Conservation (phyloP, 2,113 vertebrate genomes). For the Trinectes maculatus region DNA sequence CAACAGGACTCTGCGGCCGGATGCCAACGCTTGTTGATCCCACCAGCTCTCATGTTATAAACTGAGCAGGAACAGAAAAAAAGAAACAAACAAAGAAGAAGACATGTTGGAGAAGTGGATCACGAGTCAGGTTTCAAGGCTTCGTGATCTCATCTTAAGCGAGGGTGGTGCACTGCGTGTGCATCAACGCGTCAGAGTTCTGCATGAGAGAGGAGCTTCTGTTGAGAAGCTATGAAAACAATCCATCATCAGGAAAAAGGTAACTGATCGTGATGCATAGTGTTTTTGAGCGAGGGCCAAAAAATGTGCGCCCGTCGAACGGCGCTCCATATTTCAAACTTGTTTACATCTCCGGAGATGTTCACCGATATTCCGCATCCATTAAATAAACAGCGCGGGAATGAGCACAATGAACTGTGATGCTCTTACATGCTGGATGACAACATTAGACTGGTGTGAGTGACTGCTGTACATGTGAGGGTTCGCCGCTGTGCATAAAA, state of each 20-base stretch:
- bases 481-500: conserved; percentile 22
- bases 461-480: too few relatives aligned
- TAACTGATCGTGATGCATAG: conserved; percentile 65
- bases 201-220: conserved; percentile 40
- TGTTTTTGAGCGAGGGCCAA: conserved; percentile 35
- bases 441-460: neutral
- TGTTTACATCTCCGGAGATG: conserved; percentile 49
- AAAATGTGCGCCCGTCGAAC: conserved; percentile 27
- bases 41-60: neutral
- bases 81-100: neutral
- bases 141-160: conserved; percentile 62
- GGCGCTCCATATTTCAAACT: conserved; percentile 57
- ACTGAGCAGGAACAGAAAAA: neutral
- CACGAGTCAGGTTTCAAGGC: conserved; percentile 22
- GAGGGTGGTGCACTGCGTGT: conserved; percentile 32
- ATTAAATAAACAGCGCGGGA: conserved; percentile 34
- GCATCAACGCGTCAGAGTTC: conserved; percentile 32
- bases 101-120: conserved; percentile 12
- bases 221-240: conserved; percentile 42
- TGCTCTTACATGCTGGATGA: neutral
- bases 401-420: conserved; percentile 21
- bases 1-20: conserved; percentile 34
- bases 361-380: conserved; percentile 26
- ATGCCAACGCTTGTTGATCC: conserved; percentile 13
- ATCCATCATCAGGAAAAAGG: conserved; percentile 56